A percentile compares a stretch with the other conserved stretches of the same genome.
phyloP scores from a whole-genome alignment of 2,888 invertebrate species.

The Cosmia trapezina region DNA sequence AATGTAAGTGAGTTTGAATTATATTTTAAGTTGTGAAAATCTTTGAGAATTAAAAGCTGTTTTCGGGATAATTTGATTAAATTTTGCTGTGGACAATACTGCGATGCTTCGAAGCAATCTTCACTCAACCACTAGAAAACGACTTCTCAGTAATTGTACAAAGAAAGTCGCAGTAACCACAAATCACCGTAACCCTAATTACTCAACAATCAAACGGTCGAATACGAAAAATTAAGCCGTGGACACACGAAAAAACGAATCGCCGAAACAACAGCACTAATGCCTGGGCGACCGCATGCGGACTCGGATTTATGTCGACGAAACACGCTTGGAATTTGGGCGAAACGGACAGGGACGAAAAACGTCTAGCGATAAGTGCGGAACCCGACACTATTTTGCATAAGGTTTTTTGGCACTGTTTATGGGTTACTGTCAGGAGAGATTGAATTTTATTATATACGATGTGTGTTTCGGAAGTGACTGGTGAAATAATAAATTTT shows the following conservation, averaged over 20 bases:
- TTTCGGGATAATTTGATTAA: background rate
- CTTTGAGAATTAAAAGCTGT: background rate
- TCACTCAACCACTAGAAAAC: background rate
- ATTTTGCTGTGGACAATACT: background rate
- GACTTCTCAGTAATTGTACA: background rate
- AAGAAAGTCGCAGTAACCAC: background rate
- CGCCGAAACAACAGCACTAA: slow-evolving; percentile 56
- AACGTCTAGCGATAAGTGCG: slow-evolving; percentile 70
- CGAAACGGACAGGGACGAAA: slow-evolving; percentile 70
- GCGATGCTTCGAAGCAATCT: background rate
- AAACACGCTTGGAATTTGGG: slow-evolving; percentile 73
- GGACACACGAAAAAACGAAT: slow-evolving; percentile 58
- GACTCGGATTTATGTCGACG: slow-evolving; percentile 72
- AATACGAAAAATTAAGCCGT: slow-evolving; percentile 56
- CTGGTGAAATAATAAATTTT: slow-evolving; percentile 14
- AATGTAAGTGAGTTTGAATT: background rate
- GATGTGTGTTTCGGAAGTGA: slow-evolving; percentile 48
- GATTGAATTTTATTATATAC: slow-evolving; percentile 68
- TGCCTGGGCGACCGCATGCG: slow-evolving; percentile 58
- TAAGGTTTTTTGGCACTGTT: slow-evolving; percentile 68
- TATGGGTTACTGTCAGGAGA: slow-evolving; percentile 65
- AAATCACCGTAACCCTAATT: slow-evolving; percentile 40
- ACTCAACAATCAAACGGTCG: slow-evolving; percentile 44
- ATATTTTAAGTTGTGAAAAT: too few species aligned
- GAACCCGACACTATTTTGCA: slow-evolving; percentile 66